phyloP scores from a whole-genome alignment of 2,113 vertebrate genomes.

The Aramus guarauna region DNA sequence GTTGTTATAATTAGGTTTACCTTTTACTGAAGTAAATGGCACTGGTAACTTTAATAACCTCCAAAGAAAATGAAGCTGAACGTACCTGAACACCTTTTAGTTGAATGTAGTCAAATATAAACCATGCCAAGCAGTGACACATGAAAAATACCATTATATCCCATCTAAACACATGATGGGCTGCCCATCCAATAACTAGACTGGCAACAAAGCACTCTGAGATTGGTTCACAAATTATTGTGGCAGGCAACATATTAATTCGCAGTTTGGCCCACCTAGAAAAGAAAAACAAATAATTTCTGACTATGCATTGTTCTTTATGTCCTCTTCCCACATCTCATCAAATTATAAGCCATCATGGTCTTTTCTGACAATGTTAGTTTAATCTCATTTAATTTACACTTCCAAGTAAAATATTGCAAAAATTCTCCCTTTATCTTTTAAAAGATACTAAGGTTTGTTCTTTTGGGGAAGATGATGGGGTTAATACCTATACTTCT shows the following conservation, averaged over 20 bases:
- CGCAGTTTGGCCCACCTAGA: constrained; percentile 93
- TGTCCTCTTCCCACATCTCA: not conserved
- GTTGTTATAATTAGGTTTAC: not conserved
- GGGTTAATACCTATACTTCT: not conserved
- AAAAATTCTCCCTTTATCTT: not conserved
- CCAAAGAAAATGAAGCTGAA: not conserved
- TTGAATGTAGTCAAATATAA: constrained; percentile 96
- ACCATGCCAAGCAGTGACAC: constrained; percentile 98
- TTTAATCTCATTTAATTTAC: not conserved
- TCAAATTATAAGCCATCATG: not conserved
- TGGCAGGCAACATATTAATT: constrained; percentile 97
- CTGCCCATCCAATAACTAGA: constrained; percentile 96
- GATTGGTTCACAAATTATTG: constrained; percentile 92
- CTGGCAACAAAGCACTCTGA: constrained; percentile 97
- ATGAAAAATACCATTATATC: constrained; percentile 99
- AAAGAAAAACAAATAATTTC: not conserved
- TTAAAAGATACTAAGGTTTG: not conserved
- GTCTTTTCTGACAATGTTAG: not conserved
- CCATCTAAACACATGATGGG: constrained; percentile 92
- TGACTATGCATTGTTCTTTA: not conserved
- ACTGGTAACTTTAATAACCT: not conserved
- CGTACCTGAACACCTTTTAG: constrained; percentile 93
- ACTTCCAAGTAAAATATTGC: not conserved
- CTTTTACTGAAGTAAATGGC: not conserved
- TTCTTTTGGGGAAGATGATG: not conserved